phyloP scores from a whole-genome alignment of 2,888 invertebrate species.

The Tenthredo notha region DNA sequence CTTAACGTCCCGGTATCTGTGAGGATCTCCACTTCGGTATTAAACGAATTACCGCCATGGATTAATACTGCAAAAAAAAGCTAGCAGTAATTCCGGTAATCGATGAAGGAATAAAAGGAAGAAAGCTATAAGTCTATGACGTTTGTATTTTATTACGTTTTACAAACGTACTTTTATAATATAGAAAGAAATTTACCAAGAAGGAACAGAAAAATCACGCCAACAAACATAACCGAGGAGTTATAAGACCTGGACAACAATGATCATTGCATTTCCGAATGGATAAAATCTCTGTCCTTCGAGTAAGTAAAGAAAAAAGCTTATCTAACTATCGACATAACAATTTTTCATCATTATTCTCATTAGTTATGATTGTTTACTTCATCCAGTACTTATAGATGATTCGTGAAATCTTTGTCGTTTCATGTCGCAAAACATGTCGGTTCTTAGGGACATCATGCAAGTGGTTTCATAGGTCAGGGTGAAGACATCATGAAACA shows the following conservation, averaged over 20 bases:
- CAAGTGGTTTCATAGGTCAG: not conserved
- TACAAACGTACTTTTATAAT: not conserved
- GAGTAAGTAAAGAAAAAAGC: not conserved
- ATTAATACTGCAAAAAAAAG: not conserved
- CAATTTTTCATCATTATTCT: constrained; percentile 37
- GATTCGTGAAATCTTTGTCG: not conserved
- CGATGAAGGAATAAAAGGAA: not conserved
- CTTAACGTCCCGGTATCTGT: not conserved
- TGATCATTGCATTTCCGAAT: not conserved
- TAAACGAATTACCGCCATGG: not conserved
- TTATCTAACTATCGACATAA: constrained; percentile 3
- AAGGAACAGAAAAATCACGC: constrained; percentile 10
- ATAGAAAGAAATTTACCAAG: not conserved
- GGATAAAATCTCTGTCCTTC: not conserved
- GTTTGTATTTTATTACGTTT: not conserved
- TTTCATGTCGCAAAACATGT: not conserved
- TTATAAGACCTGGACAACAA: not conserved
- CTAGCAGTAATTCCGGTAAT: not conserved
- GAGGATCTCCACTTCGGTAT: not conserved
- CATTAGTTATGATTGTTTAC: not conserved
- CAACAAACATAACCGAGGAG: constrained; percentile 15
- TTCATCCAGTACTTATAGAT: not conserved
- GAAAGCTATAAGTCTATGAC: not conserved
- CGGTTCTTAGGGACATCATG: not conserved
- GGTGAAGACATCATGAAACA: not conserved